A percentile compares a stretch with the other conserved stretches of the same genome.
phyloP scores from a whole-genome alignment of 2,888 invertebrate genomes.

The Mystacides longicornis region DNA sequence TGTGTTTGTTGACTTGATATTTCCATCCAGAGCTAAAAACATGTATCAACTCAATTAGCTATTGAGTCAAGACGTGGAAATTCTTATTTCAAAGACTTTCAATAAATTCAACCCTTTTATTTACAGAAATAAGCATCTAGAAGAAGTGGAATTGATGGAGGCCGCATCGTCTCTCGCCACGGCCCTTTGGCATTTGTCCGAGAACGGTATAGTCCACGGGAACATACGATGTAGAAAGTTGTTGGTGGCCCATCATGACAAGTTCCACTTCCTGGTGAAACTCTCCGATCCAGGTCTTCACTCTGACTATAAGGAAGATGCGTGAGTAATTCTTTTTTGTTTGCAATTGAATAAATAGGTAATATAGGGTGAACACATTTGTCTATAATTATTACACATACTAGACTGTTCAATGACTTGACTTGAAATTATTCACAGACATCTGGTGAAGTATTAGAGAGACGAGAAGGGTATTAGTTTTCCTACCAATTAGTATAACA shows the following conservation, averaged over 20 bases:
- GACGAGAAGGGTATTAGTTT: too few species aligned
- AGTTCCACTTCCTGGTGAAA: constrained; percentile 64
- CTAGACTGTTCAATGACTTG: too few species aligned
- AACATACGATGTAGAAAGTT: constrained; percentile 77
- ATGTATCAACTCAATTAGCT: too few species aligned
- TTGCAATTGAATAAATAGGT: neutral
- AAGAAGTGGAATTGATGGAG: constrained; percentile 69
- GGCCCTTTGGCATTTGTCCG: constrained; percentile 81
- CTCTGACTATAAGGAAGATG: constrained; percentile 52
- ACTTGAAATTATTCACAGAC: too few species aligned
- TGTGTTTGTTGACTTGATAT: too few species aligned
- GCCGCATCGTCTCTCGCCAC: constrained; percentile 74
- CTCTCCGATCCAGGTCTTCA: constrained; percentile 76
- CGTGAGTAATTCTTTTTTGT: constrained; percentile 48
- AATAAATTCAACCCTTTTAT: too few species aligned
- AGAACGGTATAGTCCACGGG: constrained; percentile 76
- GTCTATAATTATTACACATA: neutral
- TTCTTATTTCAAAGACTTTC: too few species aligned
- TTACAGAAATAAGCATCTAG: constrained; percentile 45
- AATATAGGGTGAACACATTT: neutral
- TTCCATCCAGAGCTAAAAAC: too few species aligned
- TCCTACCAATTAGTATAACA: too few species aligned
- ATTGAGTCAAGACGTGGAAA: too few species aligned
- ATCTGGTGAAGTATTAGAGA: too few species aligned
- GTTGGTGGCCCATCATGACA: constrained; percentile 66